Conservation (phyloP, 30 jellyfish, hydroid and myxozoan species). For the Nemopilema nomurai region DNA sequence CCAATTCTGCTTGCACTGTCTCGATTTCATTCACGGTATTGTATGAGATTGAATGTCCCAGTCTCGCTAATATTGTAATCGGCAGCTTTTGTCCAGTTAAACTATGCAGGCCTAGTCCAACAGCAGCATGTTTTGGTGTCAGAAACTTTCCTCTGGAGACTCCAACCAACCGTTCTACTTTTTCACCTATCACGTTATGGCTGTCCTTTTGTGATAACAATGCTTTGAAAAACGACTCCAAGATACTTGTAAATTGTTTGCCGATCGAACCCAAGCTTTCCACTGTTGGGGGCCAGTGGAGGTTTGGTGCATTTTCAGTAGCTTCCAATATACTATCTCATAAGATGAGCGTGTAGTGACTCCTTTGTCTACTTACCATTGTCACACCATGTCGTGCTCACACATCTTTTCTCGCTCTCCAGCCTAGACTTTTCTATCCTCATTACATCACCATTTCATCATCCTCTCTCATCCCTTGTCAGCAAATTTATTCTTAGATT, state of each 20-base stretch:
- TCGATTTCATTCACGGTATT: slow-evolving; percentile 47
- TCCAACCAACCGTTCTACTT: slow-evolving; percentile 14
- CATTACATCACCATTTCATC: too few relatives aligned
- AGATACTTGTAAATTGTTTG: slow-evolving; percentile 13
- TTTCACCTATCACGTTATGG: slow-evolving; percentile 15
- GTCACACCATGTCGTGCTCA: too few relatives aligned
- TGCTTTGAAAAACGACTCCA: slow-evolving; percentile 4
- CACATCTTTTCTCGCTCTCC: too few relatives aligned
- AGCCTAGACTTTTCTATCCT: too few relatives aligned
- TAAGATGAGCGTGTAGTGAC: too few relatives aligned
- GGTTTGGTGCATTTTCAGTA: too few relatives aligned
- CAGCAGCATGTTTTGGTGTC: slow-evolving; percentile 29
- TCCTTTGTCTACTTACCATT: too few relatives aligned
- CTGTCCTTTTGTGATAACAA: neutral
- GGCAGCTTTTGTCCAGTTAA: slow-evolving; percentile 46
- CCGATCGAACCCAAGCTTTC: slow-evolving; percentile 16
- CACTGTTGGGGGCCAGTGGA: slow-evolving; percentile 61
- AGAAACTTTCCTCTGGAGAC: slow-evolving; percentile 33
- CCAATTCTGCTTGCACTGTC: slow-evolving; percentile 58
- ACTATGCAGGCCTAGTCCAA: slow-evolving; percentile 16
- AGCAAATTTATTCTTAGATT: too few relatives aligned
- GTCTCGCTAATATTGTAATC: slow-evolving; percentile 33
- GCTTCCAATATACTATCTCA: too few relatives aligned
- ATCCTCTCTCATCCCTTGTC: too few relatives aligned
- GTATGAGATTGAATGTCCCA: slow-evolving; percentile 29